Base-by-base conservation (phyloP, 2,888 invertebrate genomes). In the Gryllus longicercus region DNA sequence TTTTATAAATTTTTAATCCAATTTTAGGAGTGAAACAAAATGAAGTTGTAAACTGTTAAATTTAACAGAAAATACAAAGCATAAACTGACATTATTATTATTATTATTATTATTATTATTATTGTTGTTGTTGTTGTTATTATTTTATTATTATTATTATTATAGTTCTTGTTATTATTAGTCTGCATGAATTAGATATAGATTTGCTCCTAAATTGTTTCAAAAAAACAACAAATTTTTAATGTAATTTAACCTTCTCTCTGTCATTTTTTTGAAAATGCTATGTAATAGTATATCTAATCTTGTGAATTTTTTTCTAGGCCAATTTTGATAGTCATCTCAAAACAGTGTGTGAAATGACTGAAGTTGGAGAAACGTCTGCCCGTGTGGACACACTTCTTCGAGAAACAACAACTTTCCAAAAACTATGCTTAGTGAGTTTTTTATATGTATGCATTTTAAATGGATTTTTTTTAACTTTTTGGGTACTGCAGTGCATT, bases 341-440 rank as follows among this genome's bases (percentile, higher is more conserved):
- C 84, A 94, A 94, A 88, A 90, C 90, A 78, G 91, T 95, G 77
- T 92, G 93, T 82, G 95, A 94, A 84, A 95, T 96, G 94, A 93
- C 93, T 2, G 96, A 96, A 87, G 92, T 95, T 80, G 96, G 96
- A 10, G 97, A 97, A 86, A 95, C 95, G n/a, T 93, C 95, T 74
- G 89, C 89, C 78, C 91, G 94, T 84, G 95, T 96, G 10, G 95
- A 96, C 83, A 91, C 90, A 80, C 90, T 97, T 38, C 91, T 96
- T 79, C 90, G 91, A 85, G 95, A 96, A 85, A 93, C 95, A 10
- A 90, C 91, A 82, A 90, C 92, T 80, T 95, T 96, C 87, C 94
- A 96, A 85, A 91, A 92, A 87, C 90, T 92, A 80, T 94, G 94
- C 87, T 90, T 86, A 85, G 88, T 91, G 87, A 85, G 88, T 84